phyloP scores from a whole-genome alignment of 2,888 invertebrate genomes.

The Nemapogon koenigi region DNA sequence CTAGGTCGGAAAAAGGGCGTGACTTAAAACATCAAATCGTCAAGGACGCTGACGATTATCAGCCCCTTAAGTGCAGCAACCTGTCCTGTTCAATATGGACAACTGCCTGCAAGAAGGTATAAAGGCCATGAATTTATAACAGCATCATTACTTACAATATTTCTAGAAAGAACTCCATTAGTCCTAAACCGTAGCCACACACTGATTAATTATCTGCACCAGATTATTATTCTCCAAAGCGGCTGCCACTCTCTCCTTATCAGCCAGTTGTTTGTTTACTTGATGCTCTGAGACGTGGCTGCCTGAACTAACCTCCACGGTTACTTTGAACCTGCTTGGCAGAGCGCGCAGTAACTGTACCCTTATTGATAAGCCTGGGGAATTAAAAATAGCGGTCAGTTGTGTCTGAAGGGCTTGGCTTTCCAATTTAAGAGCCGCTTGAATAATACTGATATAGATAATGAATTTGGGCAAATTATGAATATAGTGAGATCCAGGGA shows the following conservation, averaged over 20 bases:
- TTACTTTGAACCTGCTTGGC: conserved; percentile 82
- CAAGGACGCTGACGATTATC: too few relatives aligned
- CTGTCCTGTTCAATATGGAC: too few relatives aligned
- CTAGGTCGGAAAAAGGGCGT: too few relatives aligned
- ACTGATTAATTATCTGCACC: conserved; percentile 93
- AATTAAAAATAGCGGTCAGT: too few relatives aligned
- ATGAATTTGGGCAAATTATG: too few relatives aligned
- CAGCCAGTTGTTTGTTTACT: conserved; percentile 96
- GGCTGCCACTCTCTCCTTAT: conserved; percentile 97
- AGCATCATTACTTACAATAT: not conserved
- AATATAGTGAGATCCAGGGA: too few relatives aligned
- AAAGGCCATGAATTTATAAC: conserved; percentile 1
- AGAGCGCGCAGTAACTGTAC: conserved; percentile 88
- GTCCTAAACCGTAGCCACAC: conserved; percentile 56
- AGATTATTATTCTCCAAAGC: conserved; percentile 94
- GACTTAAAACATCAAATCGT: too few relatives aligned
- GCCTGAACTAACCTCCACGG: conserved; percentile 89
- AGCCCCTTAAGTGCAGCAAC: too few relatives aligned
- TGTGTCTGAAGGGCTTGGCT: too few relatives aligned
- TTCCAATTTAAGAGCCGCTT: too few relatives aligned
- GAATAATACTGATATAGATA: too few relatives aligned
- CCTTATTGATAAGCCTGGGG: conserved; percentile 82
- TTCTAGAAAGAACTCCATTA: not conserved
- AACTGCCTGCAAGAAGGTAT: not conserved
- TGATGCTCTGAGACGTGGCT: conserved; percentile 91